Base-by-base conservation (phyloP, 2,113 vertebrate genomes). In the Trochalopteron elliotii region DNA sequence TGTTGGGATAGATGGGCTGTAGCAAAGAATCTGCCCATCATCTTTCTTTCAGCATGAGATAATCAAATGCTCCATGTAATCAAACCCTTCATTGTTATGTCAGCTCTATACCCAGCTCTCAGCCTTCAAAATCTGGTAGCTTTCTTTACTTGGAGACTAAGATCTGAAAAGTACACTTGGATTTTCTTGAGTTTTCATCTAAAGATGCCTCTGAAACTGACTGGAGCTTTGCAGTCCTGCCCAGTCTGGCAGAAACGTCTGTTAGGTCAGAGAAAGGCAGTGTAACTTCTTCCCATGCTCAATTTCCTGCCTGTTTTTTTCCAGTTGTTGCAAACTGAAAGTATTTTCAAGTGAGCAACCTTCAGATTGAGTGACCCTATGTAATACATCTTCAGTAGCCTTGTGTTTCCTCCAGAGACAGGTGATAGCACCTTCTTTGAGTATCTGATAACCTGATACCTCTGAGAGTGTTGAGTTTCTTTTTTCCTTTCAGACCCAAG, bases 261-360 rank as follows among this genome's bases (percentile, higher is more conserved):
- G 3, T 68, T 44, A 52, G 39, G 22, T 47, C 37, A 45, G 16
- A 50, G 30, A 83, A 49, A 53, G 28, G 33, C 76, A 76, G 22
- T 5, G 0, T 15, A 12, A 45, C 0, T 3, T 63, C 0, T 2
- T 70, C n/a, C 40, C 11, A 2, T 19, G 28, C 10, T 49, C 30
- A 53, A 30, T 72, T 55, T 75, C 76, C 63, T 76, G n/a, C 37
- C 70, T 78, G 22, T 33, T 57, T 53, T 53, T 60, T 81, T 49
- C 30, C 50, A 81, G 50, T 22, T 59, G 27, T 49, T 72, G 50
- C 21, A 16, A 67, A 47, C 12, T 35, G 60, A 44, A 77, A 52
- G 56, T 33, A 23, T 52, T 82, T 61, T 83, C 16, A 65, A 45
- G 37, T 30, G 14, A 90, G 28, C 45, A 80, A 5, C 50, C 31